A percentile compares a stretch with the other conserved stretches of the same genome.
phyloP scores from a whole-genome alignment of 2,113 vertebrate genomes.

The Gavia stellata region DNA sequence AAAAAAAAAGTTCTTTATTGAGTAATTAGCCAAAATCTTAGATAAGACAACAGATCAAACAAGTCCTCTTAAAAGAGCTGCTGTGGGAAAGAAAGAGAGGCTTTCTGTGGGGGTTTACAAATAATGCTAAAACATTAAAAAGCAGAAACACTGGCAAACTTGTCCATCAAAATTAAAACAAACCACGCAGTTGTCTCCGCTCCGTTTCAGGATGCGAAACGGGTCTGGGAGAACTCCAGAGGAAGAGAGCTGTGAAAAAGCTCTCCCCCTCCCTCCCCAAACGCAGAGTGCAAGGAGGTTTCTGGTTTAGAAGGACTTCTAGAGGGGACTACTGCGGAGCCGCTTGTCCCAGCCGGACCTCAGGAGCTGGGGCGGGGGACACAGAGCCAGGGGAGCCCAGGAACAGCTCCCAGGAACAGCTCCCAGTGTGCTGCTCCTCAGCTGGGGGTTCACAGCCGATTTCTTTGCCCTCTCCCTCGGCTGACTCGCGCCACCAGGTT shows the following conservation, averaged over 20 bases:
- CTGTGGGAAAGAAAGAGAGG: background rate
- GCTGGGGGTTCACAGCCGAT: background rate
- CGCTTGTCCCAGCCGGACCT: accelerated
- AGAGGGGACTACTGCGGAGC: too few relatives aligned
- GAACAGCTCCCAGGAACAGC: background rate
- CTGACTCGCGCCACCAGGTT: background rate
- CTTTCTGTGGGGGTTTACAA: background rate
- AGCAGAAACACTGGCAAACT: background rate
- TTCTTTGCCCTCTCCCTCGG: background rate
- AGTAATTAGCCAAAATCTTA: conserved; percentile 65
- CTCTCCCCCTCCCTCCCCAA: too few relatives aligned
- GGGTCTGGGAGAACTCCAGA: background rate
- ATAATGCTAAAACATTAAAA: background rate
- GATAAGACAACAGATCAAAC: conserved; percentile 62
- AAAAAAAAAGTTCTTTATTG: conserved; percentile 21
- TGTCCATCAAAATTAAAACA: background rate
- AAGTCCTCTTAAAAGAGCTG: conserved; percentile 30
- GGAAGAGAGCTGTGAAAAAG: background rate
- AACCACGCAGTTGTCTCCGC: background rate
- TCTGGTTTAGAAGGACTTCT: background rate
- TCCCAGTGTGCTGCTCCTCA: accelerated
- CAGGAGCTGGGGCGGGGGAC: background rate
- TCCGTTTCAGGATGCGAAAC: background rate
- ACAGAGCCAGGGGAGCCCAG: background rate
- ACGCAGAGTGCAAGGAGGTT: accelerated